Evolutionary conservation across 2,113 vertebrate genomes (phyloP), one percentile per base, ranked within the genome.

Genomic region (Coregonus clupeaformis): DNA sequence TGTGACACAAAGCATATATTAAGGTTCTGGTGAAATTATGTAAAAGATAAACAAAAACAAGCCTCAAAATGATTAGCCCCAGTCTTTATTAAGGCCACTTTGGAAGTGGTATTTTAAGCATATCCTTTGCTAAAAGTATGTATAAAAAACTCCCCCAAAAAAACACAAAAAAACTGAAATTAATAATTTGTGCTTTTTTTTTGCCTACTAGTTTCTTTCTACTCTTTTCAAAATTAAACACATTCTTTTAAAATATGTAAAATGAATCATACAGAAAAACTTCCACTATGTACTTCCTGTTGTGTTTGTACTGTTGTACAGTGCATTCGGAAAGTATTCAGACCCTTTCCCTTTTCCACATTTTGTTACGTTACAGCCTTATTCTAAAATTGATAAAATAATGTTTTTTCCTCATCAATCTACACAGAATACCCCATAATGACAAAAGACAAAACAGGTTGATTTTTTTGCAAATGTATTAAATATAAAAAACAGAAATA

Each of bases 21-120:
- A 81, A 84, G 79, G 79, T 79, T 77, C 74, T 75, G 80, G 80
- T 85, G 83, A 70, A 82, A 45, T 65, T 18, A 69, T 47, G 14
- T 25, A 24, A 74, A 63, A 55, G 16, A 18, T 36, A 11, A 42
- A 42, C 62, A 69, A 69, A 69, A 69, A 11, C 5, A 60, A 20
- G 14, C 18, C 5, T 11, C 57, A 65, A 68, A 73, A 66, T 78
- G 52, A 36, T 25, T 63, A 22, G 68, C 22, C 52, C 18, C 60
- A 66, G 69, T 73, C 59, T 25, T 71, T 84, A 84, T 70, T 84
- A 84, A 84, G 79, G 82, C 79, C 79, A 84, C 82, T 30, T 62
- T 74, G 74, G 68, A 76, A 78, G 74, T 71, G 71, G 74, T 72
- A 49, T 25, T 62, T 77, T 42, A 42, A 78, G 67, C 57, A 60